Evolutionary conservation across 2,113 vertebrate genomes (phyloP).

Genomic region (Saguinus midas): DNA sequence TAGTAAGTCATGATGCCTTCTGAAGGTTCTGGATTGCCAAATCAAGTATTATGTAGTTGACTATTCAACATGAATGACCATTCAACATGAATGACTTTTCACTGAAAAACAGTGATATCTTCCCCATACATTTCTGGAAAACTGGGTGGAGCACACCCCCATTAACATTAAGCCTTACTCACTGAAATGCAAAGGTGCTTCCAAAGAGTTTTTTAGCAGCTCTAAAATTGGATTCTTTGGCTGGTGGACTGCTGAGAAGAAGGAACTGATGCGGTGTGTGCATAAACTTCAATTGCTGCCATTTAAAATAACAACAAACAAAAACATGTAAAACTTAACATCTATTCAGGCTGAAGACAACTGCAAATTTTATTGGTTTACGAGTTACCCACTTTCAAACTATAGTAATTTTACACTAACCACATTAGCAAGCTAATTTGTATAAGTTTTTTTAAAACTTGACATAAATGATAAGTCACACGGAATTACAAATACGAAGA

Average conservation of each 20-base stretch:
- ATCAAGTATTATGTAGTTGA: background rate
- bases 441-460: background rate
- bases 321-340: background rate
- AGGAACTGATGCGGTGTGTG: slow-evolving; percentile 94
- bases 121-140: background rate
- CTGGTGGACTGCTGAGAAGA: slow-evolving; percentile 94
- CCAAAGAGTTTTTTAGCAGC: slow-evolving; percentile 94
- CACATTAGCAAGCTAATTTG: background rate
- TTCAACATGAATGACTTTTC: background rate
- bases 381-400: background rate
- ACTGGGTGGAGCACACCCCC: background rate
- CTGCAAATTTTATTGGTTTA: background rate
- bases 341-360: background rate
- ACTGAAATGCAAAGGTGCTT: slow-evolving; percentile 96
- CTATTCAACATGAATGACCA: background rate
- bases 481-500: background rate
- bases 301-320: slow-evolving; percentile 53
- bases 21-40: slow-evolving; percentile 23
- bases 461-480: background rate
- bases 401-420: background rate
- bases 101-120: background rate
- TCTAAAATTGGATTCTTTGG: slow-evolving; percentile 96
- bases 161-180: slow-evolving; percentile 71
- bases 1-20: background rate
- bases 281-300: slow-evolving; percentile 95